Base-by-base conservation (phyloP, 2,888 invertebrate genomes). In the Scaptodrosophila latifasciaeformis region DNA sequence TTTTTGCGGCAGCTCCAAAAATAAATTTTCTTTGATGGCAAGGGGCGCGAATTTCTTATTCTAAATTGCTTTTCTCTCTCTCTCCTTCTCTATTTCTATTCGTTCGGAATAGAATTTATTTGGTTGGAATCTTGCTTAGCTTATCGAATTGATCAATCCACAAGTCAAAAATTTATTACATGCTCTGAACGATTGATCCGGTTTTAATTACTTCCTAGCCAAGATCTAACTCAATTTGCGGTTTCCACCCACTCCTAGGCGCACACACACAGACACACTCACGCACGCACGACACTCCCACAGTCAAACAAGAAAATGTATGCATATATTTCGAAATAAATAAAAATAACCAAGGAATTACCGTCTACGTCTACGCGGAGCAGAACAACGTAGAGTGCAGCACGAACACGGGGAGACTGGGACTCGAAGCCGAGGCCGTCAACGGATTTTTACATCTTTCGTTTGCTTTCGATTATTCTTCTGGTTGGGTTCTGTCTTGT, bases 321-420 rank as follows among this genome's bases (percentile, higher is more conserved):
- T 9, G n/a, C 24, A 24, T 17, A 34, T 40, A 15, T n/a, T n/a
- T n/a, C n/a, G n/a, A 60, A 30, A 27, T 30, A 43, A 50, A 53
- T 40, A 45, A 46, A 43, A 60, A 62, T 44, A 59, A 50, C 45
- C 24, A 39, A 56, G 46, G 37, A 18, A 55, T 35, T 70, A 17
- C 18, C 64, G 77, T 77, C 75, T 77, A 70, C 65, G 62, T 62
- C 61, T 61, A 70, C 60, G 49, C 75, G 67, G 65, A 67, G 57
- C 54, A 71, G 54, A 70, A 59, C 64, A 61, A 65, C 70, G 74
- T 67, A 65, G 70, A 74, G 67, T 72, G 75, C 75, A 72, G 71
- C 71, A 74, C 78, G 78, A 58, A 62, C 75, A 74, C 78, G 59
- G 78, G 70, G 71, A 77, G 76, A 70, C 70, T 70, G 76, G 70